Percentiles rank a stretch among this genome's conserved stretches.
phyloP scores from a whole-genome alignment of 2,888 invertebrate species.

The Rhaphigaster nebulosa region DNA sequence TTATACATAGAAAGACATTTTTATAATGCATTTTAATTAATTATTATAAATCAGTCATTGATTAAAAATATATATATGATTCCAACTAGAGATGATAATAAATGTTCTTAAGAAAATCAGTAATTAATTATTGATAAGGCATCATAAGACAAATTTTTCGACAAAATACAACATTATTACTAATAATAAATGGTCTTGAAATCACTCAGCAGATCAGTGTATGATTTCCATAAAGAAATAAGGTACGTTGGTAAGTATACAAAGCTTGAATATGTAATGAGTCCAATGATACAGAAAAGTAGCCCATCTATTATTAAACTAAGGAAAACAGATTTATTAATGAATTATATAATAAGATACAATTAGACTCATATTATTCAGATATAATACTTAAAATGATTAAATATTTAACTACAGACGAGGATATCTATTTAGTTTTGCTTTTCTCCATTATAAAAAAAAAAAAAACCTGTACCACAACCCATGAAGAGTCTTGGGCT shows the following conservation, averaged over 20 bases:
- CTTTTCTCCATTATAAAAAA: no score
- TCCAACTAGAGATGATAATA: not conserved
- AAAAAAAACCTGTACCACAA: no score
- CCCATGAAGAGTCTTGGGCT: no score
- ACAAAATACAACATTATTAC: not conserved
- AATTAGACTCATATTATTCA: not conserved
- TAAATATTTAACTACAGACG: not conserved
- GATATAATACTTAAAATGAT: not conserved
- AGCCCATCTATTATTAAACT: conserved; percentile 62
- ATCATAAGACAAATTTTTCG: not conserved
- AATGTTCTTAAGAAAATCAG: not conserved
- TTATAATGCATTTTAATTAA: not conserved
- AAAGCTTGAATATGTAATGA: conserved; percentile 64
- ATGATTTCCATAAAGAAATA: conserved; percentile 54
- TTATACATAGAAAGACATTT: not conserved
- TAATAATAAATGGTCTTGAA: conserved; percentile 27
- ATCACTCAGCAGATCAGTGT: conserved; percentile 18
- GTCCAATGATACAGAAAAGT: conserved; percentile 60
- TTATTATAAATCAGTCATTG: conserved; percentile 13
- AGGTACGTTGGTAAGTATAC: conserved; percentile 63
- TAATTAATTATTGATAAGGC: not conserved
- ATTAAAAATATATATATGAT: conserved; percentile 3
- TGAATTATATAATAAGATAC: not conserved
- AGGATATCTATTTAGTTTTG: not conserved
- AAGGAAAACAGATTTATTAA: conserved; percentile 57